Evolutionary conservation across 2,888 invertebrate species (phyloP).

Genomic region (Leucophora obtusa): DNA sequence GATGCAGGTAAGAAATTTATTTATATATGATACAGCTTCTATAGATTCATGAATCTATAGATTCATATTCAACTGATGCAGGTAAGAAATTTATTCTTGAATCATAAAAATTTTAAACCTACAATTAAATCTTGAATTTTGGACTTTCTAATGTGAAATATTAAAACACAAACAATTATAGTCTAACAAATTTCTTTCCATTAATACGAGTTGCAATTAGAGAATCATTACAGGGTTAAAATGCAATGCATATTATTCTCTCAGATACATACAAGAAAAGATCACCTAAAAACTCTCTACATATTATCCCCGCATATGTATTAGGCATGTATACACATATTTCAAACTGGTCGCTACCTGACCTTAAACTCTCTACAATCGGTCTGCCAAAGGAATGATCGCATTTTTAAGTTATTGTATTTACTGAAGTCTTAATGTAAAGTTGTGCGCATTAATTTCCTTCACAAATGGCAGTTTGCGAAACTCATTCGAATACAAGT

Average conservation of each 20-base stretch:
- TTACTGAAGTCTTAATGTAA: background rate
- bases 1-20: too few species aligned
- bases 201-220: background rate
- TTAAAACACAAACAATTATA: too few species aligned
- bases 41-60: too few species aligned
- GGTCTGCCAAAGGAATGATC: background rate
- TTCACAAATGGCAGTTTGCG: conserved; percentile 39
- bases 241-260: background rate
- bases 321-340: background rate
- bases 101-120: too few species aligned
- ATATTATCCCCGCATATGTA: background rate
- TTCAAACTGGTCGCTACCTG: background rate
- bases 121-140: too few species aligned
- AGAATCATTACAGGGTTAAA: background rate
- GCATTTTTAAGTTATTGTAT: background rate
- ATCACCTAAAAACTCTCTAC: background rate
- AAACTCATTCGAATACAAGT: conserved; percentile 35
- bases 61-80: too few species aligned
- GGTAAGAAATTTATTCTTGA: too few species aligned
- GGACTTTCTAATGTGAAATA: too few species aligned
- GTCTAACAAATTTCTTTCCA: too few species aligned
- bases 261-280: background rate
- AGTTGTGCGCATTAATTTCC: background rate
- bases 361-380: background rate
- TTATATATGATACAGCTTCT: too few species aligned